Conservation (phyloP, 35 echinoderm and acorn worm genomes). For the Chiridota heheva region DNA sequence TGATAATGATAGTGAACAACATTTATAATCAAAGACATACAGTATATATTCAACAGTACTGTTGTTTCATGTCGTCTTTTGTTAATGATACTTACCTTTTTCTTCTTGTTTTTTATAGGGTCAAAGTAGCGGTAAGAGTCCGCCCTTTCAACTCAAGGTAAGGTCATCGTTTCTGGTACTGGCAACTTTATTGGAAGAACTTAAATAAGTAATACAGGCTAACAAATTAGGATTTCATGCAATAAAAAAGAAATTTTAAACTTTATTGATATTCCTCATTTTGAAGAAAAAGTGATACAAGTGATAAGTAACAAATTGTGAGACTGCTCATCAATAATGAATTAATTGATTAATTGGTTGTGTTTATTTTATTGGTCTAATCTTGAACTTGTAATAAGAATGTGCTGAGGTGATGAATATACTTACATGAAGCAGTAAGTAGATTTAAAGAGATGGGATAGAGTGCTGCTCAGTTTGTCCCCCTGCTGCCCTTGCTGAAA, state of each 20-base stretch:
- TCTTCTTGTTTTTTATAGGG: conserved; percentile 35
- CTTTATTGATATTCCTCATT: neutral
- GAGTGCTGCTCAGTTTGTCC: too few relatives aligned
- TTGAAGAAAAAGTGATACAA: neutral
- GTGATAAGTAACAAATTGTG: neutral
- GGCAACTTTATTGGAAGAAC: too few relatives aligned
- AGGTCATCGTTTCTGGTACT: neutral
- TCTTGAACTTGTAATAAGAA: too few relatives aligned
- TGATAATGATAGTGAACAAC: too few relatives aligned
- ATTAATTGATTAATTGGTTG: too few relatives aligned
- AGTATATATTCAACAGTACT: neutral
- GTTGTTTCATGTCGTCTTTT: conserved; percentile 5
- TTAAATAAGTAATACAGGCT: neutral
- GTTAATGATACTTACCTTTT: too few relatives aligned
- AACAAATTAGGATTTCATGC: neutral
- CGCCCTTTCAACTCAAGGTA: conserved; percentile 72
- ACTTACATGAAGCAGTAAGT: too few relatives aligned
- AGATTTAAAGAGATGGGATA: too few relatives aligned
- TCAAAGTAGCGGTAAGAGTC: conserved; percentile 73
- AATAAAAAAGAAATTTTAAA: neutral
- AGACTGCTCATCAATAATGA: neutral
- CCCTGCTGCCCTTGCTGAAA: neutral
- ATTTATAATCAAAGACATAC: too few relatives aligned
- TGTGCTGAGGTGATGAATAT: too few relatives aligned
- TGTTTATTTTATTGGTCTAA: too few relatives aligned